Conservation (phyloP, 2,113 vertebrate genomes). For the Cnemophilus loriae region DNA sequence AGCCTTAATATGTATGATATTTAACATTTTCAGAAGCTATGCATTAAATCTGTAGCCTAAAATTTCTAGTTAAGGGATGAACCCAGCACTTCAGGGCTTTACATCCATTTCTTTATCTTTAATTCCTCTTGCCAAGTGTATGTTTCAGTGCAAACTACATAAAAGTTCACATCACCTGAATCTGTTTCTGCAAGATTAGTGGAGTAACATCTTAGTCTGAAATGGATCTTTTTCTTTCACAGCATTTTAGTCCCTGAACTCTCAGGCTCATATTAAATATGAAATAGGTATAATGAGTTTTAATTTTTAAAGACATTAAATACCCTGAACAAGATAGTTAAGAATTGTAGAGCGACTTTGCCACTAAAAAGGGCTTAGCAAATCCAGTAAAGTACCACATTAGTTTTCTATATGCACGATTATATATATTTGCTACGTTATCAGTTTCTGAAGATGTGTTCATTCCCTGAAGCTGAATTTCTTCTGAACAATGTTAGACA, state of each 20-base stretch:
- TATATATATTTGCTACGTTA: neutral
- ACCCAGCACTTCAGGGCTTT: neutral
- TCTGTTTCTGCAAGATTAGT: slow-evolving; percentile 32
- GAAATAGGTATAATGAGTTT: slow-evolving; percentile 32
- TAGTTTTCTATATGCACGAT: neutral
- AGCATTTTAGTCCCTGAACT: neutral
- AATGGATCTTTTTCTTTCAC: neutral
- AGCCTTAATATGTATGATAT: slow-evolving; percentile 43
- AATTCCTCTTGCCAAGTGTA: slow-evolving; percentile 4
- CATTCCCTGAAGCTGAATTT: neutral
- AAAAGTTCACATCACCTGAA: slow-evolving; percentile 32
- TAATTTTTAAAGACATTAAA: slow-evolving; percentile 41
- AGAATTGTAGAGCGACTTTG: neutral
- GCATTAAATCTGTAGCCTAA: slow-evolving; percentile 30
- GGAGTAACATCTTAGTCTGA: slow-evolving; percentile 11
- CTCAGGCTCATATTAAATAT: neutral
- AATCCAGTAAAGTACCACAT: neutral
- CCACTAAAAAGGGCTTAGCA: neutral
- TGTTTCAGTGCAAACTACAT: neutral
- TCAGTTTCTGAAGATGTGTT: neutral
- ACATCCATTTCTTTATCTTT: neutral
- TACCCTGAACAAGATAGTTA: slow-evolving; percentile 14
- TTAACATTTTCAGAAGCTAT: slow-evolving; percentile 47
- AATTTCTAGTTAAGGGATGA: slow-evolving; percentile 16
- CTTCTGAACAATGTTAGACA: neutral